Evolutionary conservation across 1,140 invertebrate species (phyloP), one percentile per base, ranked within the genome.

Genomic region (Papilio helenus): DNA sequence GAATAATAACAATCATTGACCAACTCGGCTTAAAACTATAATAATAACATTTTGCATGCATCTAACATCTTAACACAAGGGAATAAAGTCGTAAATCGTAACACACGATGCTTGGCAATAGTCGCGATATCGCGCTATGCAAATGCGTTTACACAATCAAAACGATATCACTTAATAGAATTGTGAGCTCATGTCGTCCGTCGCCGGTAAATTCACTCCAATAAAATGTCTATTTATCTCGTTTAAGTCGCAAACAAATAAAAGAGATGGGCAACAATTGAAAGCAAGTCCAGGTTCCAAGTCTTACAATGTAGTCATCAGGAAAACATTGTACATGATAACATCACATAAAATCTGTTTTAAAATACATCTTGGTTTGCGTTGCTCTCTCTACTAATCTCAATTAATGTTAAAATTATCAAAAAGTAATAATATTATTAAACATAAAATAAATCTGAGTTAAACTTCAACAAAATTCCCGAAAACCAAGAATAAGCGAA

Each of bases 141-240:
- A 68, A 68, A 68, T 68, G 61, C 61, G 61, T 65, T 65, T 65
- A 65, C 23, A 65, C 61, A 65, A 65, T 65, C 23, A 65, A 34
- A 65, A 65, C 26, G 26, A 65, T 65, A 65, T 65, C 61, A 34
- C 26, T 65, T 65, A 65, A 65, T 65, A 65, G 61, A 65, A 65
- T 65, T 18, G 61, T 65, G 61, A 65, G 61, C 12, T 65, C 61
- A 65, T 65, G 61, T 65, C 23, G n/a, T 49, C 58, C 20, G 20
- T 61, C 61, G 61, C 26, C 26, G 61, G 61, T 65, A 26, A 29
- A 65, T 65, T 65, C 61, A 16, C 5, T 78, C 58, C 76, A 81
- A 81, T 81, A 81, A 81, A 81, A 81, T 72, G 20, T 16, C 65
- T 72, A 81, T 81, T 81, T 81, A 71, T 81, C 76, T 81, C 72